Base-by-base conservation (phyloP, 2,113 vertebrate genomes). In the Calidris pygmaea region DNA sequence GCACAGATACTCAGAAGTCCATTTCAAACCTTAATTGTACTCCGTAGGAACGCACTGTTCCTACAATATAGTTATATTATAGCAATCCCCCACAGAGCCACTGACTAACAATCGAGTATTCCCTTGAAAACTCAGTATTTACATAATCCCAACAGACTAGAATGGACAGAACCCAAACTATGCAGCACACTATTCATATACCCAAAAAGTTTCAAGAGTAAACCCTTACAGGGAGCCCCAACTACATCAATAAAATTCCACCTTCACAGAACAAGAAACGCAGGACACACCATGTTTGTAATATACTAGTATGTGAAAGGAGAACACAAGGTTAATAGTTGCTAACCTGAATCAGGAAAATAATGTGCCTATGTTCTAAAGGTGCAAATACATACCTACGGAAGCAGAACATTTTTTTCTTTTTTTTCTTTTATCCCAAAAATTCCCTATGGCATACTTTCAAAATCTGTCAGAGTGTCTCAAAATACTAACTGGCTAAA, bases 291-390 rank as follows among this genome's bases (percentile, higher is more conserved):
- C 3, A 3, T 20, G 18, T 13, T 13, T 43, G 41, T 3, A 50
- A 58, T 2, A 9, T 1, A 26, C 2, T 37, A 32, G 11, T 2
- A 26, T 1, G 1, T 15, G 34, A 88, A 70, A 14, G 63, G 7
- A 53, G 21, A 68, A 21, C 43, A 59, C 9, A 4, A n/a, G 37
- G 8, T 37, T 5, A 75, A n/a, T 0, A 63, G 32, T 0, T 55
- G 48, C 7, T 35, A 26, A 67, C 67, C 10, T n/a, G 4, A 37
- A n/a, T 11, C 5, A 8, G 8, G 11, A 78, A 60, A 82, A n/a
- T 22, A 67, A 30, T 26, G 3, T 2, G 9, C 9, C 39, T 22
- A 2, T 34, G 10, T 30, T 74, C 71, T 27, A 53, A 48, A 71
- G 19, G 32, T 16, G n/a, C 37, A 92, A 88, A 50, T 22, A 72